Evolutionary conservation across 2,113 vertebrate genomes (phyloP).

Genomic region (Clupea harengus): DNA sequence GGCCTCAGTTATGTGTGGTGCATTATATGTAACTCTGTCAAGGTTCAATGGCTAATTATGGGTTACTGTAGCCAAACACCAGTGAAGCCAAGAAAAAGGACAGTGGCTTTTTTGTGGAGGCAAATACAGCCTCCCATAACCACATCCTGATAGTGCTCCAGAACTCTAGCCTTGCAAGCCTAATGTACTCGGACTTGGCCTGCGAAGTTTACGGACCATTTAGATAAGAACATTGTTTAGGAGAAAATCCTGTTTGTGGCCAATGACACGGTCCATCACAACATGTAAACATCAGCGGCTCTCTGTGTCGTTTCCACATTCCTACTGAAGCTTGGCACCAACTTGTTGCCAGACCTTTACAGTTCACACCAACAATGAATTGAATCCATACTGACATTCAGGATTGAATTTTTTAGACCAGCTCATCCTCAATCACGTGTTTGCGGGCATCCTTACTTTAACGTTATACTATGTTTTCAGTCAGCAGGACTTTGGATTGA

Average conservation of each 20-base stretch:
- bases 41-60: conserved; percentile 17
- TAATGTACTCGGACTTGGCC: conserved; percentile 2
- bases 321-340: not conserved
- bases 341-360: conserved; percentile 8
- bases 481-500: not conserved
- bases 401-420: not conserved
- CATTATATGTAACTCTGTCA: not conserved
- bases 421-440: not conserved
- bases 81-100: not conserved
- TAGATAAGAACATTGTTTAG: not conserved
- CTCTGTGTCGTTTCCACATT: not conserved
- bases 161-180: not conserved
- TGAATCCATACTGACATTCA: not conserved
- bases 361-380: not conserved
- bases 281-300: not conserved
- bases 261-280: not conserved
- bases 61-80: conserved; percentile 2
- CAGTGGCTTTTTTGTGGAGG: not conserved
- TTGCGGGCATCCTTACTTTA: not conserved
- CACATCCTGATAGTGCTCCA: not conserved
- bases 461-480: not conserved
- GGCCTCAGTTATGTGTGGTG: not conserved
- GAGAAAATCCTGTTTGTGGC: not conserved
- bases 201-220: not conserved
- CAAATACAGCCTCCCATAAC: not conserved